A percentile compares a stretch with the other conserved stretches of the same genome.
Evolutionary conservation across 2,113 vertebrate species (phyloP).

Genomic region (Physeter macrocephalus): DNA sequence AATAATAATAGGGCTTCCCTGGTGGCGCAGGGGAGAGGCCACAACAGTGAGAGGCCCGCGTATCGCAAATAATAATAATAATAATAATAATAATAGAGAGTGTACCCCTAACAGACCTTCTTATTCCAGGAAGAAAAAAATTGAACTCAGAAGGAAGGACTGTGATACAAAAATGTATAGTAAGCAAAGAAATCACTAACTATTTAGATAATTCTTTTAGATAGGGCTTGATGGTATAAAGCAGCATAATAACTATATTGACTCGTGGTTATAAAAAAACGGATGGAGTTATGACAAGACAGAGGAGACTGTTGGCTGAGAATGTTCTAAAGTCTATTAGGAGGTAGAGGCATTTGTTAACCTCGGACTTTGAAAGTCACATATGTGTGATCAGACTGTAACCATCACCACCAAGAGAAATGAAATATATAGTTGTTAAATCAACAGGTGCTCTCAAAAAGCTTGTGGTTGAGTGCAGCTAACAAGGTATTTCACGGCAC

Average conservation of each 20-base stretch:
- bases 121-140: not conserved
- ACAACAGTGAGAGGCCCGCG: no score
- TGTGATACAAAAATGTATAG: not conserved
- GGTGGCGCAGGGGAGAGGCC: no score
- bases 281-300: not conserved
- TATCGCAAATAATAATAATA: no score
- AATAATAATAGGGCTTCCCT: not conserved
- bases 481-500: not conserved
- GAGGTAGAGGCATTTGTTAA: not conserved
- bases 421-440: not conserved
- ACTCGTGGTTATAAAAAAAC: not conserved
- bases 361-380: not conserved
- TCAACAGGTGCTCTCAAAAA: not conserved
- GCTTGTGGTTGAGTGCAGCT: not conserved
- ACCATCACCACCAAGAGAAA: not conserved
- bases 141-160: not conserved
- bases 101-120: not conserved
- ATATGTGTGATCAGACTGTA: not conserved
- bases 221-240: not conserved
- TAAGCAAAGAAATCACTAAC: not conserved
- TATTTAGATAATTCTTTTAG: not conserved
- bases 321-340: not conserved
- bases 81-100: not conserved
- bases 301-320: not conserved
- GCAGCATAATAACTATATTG: not conserved